These are phyloP conservation scores for Apaloderma vittatum DNA, from an alignment of 2,113 vertebrate genomes.

Conservation along the genomic window DNA sequence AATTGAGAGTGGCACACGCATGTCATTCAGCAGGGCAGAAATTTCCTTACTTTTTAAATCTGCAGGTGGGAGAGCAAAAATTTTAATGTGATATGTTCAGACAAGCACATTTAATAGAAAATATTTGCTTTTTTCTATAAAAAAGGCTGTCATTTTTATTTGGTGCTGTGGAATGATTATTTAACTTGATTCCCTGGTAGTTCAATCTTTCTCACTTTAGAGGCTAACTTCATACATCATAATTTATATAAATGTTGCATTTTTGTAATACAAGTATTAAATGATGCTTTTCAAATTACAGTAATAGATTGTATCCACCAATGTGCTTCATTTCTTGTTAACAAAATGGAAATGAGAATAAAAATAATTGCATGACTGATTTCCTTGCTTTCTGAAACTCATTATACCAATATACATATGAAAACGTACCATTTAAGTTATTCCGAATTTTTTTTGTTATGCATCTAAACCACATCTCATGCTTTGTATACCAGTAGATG, in stretches of 20 bases:
- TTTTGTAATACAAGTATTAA: constrained; percentile 2
- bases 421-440: not conserved
- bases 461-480: not conserved
- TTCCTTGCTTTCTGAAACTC: not conserved
- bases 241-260: not conserved
- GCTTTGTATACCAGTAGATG: not conserved
- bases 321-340: not conserved
- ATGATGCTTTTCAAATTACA: not conserved
- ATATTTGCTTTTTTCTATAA: not conserved
- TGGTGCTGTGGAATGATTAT: not conserved
- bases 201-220: not conserved
- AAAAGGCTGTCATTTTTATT: rapidly evolving
- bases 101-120: not conserved
- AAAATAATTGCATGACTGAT: not conserved
- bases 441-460: not conserved
- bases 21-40: not conserved
- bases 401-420: not conserved
- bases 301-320: not conserved
- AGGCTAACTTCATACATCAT: not conserved
- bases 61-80: not conserved
- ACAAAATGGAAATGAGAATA: not conserved
- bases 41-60: not conserved
- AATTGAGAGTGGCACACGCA: not conserved
- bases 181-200: not conserved
- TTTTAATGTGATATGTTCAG: not conserved